Percentiles rank a stretch among this genome's conserved stretches.
These are phyloP conservation scores for Caenorhabditis sp. DNA, from an alignment of 2,888 invertebrate species.

Conservation along the genomic window DNA sequence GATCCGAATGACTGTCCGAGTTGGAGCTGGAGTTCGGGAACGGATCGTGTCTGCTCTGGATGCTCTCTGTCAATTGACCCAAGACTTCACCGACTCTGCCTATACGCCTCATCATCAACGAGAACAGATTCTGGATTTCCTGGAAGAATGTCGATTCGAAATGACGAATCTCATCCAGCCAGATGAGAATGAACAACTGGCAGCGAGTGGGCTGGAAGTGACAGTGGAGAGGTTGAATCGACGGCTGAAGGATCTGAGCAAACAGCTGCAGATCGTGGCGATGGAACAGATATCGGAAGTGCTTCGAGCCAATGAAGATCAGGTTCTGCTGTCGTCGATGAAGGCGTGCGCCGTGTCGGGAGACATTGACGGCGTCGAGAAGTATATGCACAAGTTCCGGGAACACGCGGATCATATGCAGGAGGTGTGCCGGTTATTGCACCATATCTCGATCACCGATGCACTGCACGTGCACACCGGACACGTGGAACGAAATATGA, in stretches of 20 bases:
- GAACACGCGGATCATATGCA: slow-evolving; percentile 98
- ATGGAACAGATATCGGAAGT: slow-evolving; percentile 85
- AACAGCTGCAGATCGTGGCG: slow-evolving; percentile 85
- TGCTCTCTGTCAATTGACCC: slow-evolving; percentile 93
- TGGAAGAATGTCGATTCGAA: slow-evolving; percentile 93
- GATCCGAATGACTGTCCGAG: slow-evolving; percentile 89
- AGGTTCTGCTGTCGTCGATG: slow-evolving; percentile 83
- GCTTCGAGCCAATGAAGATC: slow-evolving; percentile 85
- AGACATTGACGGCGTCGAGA: slow-evolving; percentile 93
- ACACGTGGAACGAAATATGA: slow-evolving; percentile 95
- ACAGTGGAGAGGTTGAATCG: slow-evolving; percentile 82
- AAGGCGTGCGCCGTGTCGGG: slow-evolving; percentile 87
- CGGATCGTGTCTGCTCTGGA: slow-evolving; percentile 92
- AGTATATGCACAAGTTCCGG: slow-evolving; percentile 94
- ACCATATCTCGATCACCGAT: slow-evolving; percentile 96
- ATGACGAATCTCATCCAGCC: slow-evolving; percentile 91
- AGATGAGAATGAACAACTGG: slow-evolving; percentile 70
- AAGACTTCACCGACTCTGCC: slow-evolving; percentile 90
- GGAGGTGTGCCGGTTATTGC: slow-evolving; percentile 96
- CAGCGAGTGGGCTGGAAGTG: slow-evolving; percentile 77
- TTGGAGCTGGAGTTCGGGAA: slow-evolving; percentile 88
- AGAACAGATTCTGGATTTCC: slow-evolving; percentile 92
- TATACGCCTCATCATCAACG: slow-evolving; percentile 98
- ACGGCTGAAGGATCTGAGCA: slow-evolving; percentile 81
- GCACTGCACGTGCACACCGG: slow-evolving; percentile 96